Evolutionary conservation across 2,888 invertebrate species (phyloP), one percentile per base, ranked within the genome.

Genomic region (Tethea ocularis): DNA sequence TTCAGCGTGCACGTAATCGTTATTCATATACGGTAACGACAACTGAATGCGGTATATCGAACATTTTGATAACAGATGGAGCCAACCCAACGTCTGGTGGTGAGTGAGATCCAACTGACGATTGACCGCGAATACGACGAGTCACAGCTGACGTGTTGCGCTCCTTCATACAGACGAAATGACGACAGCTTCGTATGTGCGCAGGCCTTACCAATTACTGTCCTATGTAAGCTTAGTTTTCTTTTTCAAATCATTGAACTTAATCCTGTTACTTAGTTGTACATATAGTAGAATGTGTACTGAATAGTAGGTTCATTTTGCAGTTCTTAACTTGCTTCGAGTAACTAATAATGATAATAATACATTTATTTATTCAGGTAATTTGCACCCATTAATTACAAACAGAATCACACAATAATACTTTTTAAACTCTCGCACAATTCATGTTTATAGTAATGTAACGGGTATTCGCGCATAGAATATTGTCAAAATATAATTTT

Each of bases 91-190:
- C 80, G 88, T 26, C 75, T 91, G 61, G 76, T 91, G 51, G 82
- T 86, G 33, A 89, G 88, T 66, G 87, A 88, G 63, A 77, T 91
- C 10, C 75, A 82, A 64, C 66, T 91, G 63, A 72, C 65, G 20
- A 71, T 88, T 57, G 73, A 72, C 20, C 75, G 79, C 24, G 80
- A 83, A 62, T 74, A 83, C 70, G 91, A 92, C 76, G 93, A 91
- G 75, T 74, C 87, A 11, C 78, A 69, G 8, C 68, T 91, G 22
- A 87, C 89, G n/a, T 93, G 93, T 68, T 93, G 92, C 69, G 88
- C 83, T 66, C 86, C 84, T 41, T 78, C 83, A 20, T 75, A 87
- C 67, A 65, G 64, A 1, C 83, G 85, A 24, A 76, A 64, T 56
- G 66, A 68, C 2, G 78, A 83, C 4, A 69, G 72, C 15, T 78